Conservation (phyloP, 2,888 invertebrate species). For the Cetonia aurata region DNA sequence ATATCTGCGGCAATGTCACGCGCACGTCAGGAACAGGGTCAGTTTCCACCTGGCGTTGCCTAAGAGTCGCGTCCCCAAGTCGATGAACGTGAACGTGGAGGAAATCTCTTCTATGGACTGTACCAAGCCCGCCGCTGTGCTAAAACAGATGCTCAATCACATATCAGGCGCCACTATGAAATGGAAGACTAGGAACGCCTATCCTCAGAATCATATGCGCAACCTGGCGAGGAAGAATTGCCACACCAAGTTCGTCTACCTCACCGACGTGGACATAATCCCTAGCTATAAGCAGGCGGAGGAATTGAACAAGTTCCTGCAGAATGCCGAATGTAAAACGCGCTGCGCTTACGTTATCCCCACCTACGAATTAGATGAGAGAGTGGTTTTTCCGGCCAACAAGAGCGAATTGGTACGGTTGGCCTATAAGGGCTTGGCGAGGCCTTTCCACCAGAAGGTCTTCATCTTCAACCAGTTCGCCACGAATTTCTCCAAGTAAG, state of each 20-base stretch:
- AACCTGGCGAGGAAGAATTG: slow-evolving; percentile 90
- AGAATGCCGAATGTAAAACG: slow-evolving; percentile 68
- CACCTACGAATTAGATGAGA: slow-evolving; percentile 87
- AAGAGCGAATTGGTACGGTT: slow-evolving; percentile 83
- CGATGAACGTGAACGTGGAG: slow-evolving; percentile 58
- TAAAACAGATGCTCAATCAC: slow-evolving; percentile 72
- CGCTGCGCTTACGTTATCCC: slow-evolving; percentile 91
- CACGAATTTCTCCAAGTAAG: slow-evolving; percentile 88
- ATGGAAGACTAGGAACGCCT: slow-evolving; percentile 82
- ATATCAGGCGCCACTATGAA: slow-evolving; percentile 74
- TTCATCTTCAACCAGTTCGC: slow-evolving; percentile 94
- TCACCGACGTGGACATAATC: slow-evolving; percentile 91
- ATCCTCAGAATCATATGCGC: slow-evolving; percentile 91
- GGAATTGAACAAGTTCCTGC: slow-evolving; percentile 78
- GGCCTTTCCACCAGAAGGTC: slow-evolving; percentile 92
- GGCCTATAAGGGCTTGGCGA: slow-evolving; percentile 82
- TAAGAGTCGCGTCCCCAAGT: slow-evolving; percentile 66
- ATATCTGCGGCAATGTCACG: slow-evolving; percentile 82
- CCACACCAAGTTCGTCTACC: slow-evolving; percentile 82
- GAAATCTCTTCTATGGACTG: slow-evolving; percentile 71
- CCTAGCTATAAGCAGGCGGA: slow-evolving; percentile 82
- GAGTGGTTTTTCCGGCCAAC: slow-evolving; percentile 84
- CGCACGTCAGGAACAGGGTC: slow-evolving; percentile 78
- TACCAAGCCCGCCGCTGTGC: slow-evolving; percentile 75
- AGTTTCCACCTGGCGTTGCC: slow-evolving; percentile 83